phyloP scores from a whole-genome alignment of 2,113 vertebrate species.

The Psettodes erumei region DNA sequence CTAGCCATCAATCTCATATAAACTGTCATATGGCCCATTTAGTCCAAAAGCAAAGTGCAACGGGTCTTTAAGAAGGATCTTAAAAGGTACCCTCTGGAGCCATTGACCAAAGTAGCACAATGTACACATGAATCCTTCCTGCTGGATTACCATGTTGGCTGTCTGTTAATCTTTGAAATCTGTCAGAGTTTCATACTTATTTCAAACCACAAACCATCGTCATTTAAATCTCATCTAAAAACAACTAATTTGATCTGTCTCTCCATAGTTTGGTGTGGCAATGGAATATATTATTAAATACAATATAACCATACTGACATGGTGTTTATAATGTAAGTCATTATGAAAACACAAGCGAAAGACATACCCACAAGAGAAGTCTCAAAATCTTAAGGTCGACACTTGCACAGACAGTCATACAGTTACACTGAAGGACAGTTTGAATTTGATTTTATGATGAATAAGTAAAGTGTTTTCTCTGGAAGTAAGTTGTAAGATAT shows the following conservation, averaged over 20 bases:
- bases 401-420: not conserved
- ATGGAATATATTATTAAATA: conserved; percentile 76
- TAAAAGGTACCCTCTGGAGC: conserved; percentile 28
- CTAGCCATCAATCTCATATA: not conserved
- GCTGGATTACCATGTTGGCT: too few species aligned
- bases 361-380: conserved; percentile 51
- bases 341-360: conserved; percentile 76
- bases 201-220: not conserved
- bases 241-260: conserved; percentile 8
- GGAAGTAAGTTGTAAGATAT: conserved; percentile 48
- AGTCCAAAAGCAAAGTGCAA: not conserved
- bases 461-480: conserved; percentile 31
- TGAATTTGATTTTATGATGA: conserved; percentile 17
- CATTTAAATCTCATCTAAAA: not conserved
- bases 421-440: conserved; percentile 23
- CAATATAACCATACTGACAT: conserved; percentile 77
- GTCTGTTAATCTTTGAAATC: conserved; percentile 1
- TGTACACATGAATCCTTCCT: too few species aligned
- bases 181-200: not conserved
- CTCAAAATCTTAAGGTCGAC: conserved; percentile 40
- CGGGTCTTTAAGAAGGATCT: not conserved
- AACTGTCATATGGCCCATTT: not conserved
- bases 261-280: conserved; percentile 51
- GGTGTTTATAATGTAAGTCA: conserved; percentile 63
- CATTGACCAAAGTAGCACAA: not conserved